Evolutionary conservation across 1,140 invertebrate genomes (phyloP), one percentile per base, ranked within the genome.

Genomic region (Xylocopa sonorina): DNA sequence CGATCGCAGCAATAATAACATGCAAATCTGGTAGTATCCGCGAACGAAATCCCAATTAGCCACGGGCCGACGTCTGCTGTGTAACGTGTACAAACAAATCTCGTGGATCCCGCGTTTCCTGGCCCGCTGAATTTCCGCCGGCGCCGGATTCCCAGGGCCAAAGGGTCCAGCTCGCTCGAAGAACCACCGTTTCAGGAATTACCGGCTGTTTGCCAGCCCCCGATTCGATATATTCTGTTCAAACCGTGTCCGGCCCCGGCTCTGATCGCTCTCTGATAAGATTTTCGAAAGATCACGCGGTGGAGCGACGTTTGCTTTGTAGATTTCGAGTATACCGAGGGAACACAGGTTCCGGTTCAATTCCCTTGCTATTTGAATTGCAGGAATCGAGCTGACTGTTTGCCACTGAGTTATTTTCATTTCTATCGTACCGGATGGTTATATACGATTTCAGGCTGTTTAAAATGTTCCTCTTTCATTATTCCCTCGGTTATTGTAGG

Each of bases 41-140:
- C 34, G 38, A 78, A 51, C 69, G 48, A 73, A 73, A 64, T 78
- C 38, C 29, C 34, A 78, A 63, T 78, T 78, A 73, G 3, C 58
- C 21, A 53, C 58, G 50, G n/a, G 55, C 46, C 68, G 48, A 78
- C 50, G 38, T n/a, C 16, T 21, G 38, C 48, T 46, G 38, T 64
- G 53, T 55, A 73, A 50, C 77, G 29, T 55, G 77, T 29, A 46
- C 77, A 78, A 78, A 78, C 77, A 63, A 53, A 78, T 63, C 68
- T 9, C 58, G 48, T 29, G 16, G 58, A 41, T 63, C 32, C 63
- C 48, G 66, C 27, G 57, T 72, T 78, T 78, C 57, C 57, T 24
- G 55, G 3, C n/a, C 46, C 24, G 18, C 2, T 58, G 67, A 62
- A 78, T 78, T 69, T 78, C 67, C 46, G 46, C 14, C 57, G 46